Base-by-base conservation (phyloP, 1,140 invertebrate genomes). In the Drosophila mayri region DNA sequence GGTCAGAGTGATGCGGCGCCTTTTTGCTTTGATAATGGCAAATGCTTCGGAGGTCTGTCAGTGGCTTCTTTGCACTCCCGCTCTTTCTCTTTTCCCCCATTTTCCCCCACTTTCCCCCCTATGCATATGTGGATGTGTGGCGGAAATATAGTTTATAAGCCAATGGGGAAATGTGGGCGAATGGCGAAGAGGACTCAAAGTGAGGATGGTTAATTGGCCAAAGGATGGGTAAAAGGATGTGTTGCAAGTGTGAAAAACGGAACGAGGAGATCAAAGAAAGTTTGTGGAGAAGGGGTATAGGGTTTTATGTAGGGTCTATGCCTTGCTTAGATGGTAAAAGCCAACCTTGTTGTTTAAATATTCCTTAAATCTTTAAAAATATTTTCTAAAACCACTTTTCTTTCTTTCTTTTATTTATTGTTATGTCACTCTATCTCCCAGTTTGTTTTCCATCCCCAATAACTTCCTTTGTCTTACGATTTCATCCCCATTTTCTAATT, bases 11-110 rank as follows among this genome's bases (percentile, higher is more conserved):
- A 46, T 78, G 65, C 37, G 86, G 77, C 80, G 80, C 67, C 84
- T 88, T 83, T 72, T 87, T 71, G 76, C 84, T 80, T 84, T 88
- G 84, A 87, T 87, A 88, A 84, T 87, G 85, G 61, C 73, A 71
- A 70, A 80, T 68, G 84, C 76, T 88, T 66, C 76, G 76, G 79
- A 83, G 77, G 46, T 73, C 78, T 79, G 76, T 59, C 68, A 64
- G 82, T 86, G 70, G 70, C 76, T 76, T 71, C 63, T 80, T 72
- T 72, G 66, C 75, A 43, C 49, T 62, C 32, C 28, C 32, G 30
- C 37, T 47, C 37, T 32, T 41, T 5, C 41, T 10, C 12, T 35
- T 44, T 22, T 22, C 16, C 43, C 11, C 68, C 22, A 18, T 5
- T n/a, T 8, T 20, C 6, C 28, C 28, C 43, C 18, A 16, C 12